Percentiles rank a stretch among this genome's conserved stretches.
Conservation (phyloP, 2,113 vertebrate genomes). For the Stegostoma tigrinum region DNA sequence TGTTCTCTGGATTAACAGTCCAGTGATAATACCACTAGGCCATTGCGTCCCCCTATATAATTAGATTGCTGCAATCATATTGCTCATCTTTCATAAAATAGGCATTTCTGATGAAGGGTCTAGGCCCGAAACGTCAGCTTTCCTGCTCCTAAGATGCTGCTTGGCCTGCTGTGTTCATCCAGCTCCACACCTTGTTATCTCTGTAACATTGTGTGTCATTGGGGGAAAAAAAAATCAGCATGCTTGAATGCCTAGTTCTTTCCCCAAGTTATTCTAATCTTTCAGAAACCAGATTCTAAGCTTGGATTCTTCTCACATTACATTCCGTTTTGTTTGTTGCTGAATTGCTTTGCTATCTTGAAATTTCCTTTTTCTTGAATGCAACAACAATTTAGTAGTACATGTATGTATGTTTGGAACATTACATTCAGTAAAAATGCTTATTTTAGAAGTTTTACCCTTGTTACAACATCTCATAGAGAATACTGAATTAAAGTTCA, state of each 20-base stretch:
- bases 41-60: not conserved
- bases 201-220: not conserved
- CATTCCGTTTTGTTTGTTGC: not conserved
- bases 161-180: too few relatives aligned
- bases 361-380: not conserved
- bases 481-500: not conserved
- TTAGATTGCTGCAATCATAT: not conserved
- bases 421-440: not conserved
- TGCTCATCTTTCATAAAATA: not conserved
- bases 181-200: too few relatives aligned
- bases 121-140: too few relatives aligned
- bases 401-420: not conserved
- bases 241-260: not conserved
- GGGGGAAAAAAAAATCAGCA: not conserved
- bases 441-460: not conserved
- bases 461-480: not conserved
- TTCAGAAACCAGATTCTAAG: not conserved
- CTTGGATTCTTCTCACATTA: not conserved
- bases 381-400: not conserved
- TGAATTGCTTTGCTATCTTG: constrained; percentile 16
- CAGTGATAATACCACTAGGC: too few relatives aligned
- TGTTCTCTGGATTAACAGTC: too few relatives aligned
- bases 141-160: too few relatives aligned
- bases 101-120: too few relatives aligned
- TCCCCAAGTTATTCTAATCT: not conserved